Percentiles rank a stretch among this genome's conserved stretches.
Evolutionary conservation across 1,140 invertebrate species (phyloP).

Genomic region (Trichogramma pretiosum): DNA sequence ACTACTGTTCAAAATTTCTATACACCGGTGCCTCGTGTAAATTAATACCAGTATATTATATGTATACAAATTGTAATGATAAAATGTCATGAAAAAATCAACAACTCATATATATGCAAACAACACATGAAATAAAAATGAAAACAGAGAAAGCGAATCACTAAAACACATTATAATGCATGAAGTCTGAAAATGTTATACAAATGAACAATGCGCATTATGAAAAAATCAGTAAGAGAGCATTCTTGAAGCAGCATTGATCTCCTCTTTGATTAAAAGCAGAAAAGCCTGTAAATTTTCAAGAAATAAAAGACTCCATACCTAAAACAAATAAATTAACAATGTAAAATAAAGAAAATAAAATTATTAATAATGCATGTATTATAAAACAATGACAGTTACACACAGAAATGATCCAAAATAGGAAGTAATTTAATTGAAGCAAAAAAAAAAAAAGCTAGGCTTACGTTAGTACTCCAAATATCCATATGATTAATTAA

Average conservation of each 20-base stretch:
- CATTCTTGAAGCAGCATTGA: neutral
- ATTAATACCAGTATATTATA: slow-evolving; percentile 10
- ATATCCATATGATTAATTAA: too few species aligned
- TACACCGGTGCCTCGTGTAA: slow-evolving; percentile 8
- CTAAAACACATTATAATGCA: neutral
- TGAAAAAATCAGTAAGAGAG: neutral
- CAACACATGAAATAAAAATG: neutral
- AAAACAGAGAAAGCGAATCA: neutral
- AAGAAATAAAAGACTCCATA: slow-evolving; percentile 3
- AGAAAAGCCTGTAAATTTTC: neutral
- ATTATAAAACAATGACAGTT: too few species aligned
- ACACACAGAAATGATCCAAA: too few species aligned
- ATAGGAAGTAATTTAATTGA: too few species aligned
- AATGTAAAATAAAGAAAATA: too few species aligned
- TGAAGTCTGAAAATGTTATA: neutral
- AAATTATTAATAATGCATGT: too few species aligned
- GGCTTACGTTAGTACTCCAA: too few species aligned
- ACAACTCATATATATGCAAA: too few species aligned
- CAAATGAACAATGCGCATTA: neutral
- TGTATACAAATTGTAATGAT: neutral
- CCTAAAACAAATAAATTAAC: slow-evolving; percentile 13
- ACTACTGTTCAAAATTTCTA: neutral
- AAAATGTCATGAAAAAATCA: neutral
- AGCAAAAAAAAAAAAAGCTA: too few species aligned
- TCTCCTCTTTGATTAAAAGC: neutral